Evolutionary conservation across 2,113 vertebrate species (phyloP), one percentile per base, ranked within the genome.

Genomic region (Platichthys stellatus): DNA sequence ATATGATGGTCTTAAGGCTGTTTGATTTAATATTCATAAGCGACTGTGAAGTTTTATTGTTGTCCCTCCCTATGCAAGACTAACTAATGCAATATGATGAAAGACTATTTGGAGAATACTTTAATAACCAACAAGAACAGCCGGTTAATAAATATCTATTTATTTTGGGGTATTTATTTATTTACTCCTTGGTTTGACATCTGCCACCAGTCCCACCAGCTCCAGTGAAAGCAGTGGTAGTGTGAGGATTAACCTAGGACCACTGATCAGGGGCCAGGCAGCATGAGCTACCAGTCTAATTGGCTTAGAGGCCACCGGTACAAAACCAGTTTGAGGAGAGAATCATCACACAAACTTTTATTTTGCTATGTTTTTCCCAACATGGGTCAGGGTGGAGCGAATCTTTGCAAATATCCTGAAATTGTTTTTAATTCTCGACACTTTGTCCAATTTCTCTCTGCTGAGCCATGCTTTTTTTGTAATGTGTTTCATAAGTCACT

Each of bases 241-340:
- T 76, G 70, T 45, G 56, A 60, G 83, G 86, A 88, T 92, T 89
- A 86, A 84, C 80, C 76, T 69, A 86, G 38, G 76, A 60, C 66
- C 58, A 4, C 69, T 56, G 24, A 17, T 53, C 18, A 12, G 47
- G 49, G 54, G 45, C 67, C 5, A 13, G 67, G 67, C 57, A 31
- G 23, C 59, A 64, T 54, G 83, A 5, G 28, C 51, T 31, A 3
- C 64, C 0, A 1, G 71, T 31, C 74, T 80, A 72, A 82, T 70
- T 65, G 83, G 57, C 82, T 75, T 69, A 77, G 77, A 6, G 10
- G 31, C 12, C 4, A 35, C 12, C 3, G 1, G 8, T 23, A 24
- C 13, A 26, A 58, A 58, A 58, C 12, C 53, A 38, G 54, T 75
- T 35, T 35, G 31, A 6, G 3, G 2, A 24, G n/a, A 31, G 2